Evolutionary conservation across 1,140 invertebrate genomes (phyloP).

Genomic region (Brachionus plicatilis): DNA sequence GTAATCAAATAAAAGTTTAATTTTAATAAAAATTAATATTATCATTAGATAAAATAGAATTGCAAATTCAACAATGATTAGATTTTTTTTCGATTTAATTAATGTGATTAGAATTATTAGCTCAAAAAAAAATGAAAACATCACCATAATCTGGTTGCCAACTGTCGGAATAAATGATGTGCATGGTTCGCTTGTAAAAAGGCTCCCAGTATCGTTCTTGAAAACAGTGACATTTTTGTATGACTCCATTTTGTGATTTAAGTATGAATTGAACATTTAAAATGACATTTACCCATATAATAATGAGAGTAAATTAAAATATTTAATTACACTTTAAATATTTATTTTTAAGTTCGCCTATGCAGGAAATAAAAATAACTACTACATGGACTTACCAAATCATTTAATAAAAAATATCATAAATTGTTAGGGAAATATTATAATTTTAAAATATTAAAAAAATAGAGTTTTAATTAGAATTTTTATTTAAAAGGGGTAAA

Average conservation of each 20-base stretch:
- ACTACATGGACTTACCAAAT: too few relatives aligned
- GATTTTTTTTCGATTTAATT: not conserved
- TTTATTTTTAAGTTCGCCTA: too few relatives aligned
- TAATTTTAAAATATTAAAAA: too few relatives aligned
- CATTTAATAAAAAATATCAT: too few relatives aligned
- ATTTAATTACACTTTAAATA: too few relatives aligned
- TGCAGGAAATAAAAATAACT: too few relatives aligned
- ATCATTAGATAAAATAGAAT: not conserved
- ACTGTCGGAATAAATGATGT: not conserved
- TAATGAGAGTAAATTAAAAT: too few relatives aligned
- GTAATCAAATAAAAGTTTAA: not conserved
- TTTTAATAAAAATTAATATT: not conserved
- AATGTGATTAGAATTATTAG: not conserved
- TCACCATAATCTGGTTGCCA: not conserved
- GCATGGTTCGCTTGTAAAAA: not conserved
- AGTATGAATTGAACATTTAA: too few relatives aligned
- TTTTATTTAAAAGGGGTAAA: too few relatives aligned
- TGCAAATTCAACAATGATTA: not conserved
- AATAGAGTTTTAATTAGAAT: not conserved
- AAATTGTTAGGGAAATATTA: too few relatives aligned
- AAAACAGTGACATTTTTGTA: not conserved
- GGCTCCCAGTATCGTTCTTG: not conserved
- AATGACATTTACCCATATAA: too few relatives aligned
- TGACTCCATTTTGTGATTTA: not conserved
- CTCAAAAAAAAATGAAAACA: not conserved